Evolutionary conservation across 2,888 invertebrate species (phyloP).

Genomic region (Microctonus hyperodae): DNA sequence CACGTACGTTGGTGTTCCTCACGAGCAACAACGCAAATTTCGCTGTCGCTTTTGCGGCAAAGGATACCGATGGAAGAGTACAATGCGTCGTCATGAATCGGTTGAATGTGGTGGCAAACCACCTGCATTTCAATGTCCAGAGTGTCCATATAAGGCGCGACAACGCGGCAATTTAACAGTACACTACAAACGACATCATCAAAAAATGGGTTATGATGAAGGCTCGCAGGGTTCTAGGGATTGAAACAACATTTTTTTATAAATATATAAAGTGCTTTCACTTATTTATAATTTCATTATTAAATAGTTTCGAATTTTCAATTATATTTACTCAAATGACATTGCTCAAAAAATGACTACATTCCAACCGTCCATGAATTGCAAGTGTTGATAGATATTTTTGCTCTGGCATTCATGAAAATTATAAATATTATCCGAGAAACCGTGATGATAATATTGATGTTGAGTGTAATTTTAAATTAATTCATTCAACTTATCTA

Average conservation of each 20-base stretch:
- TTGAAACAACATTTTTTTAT: conserved; percentile 27
- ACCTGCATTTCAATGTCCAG: conserved; percentile 81
- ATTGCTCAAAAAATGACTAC: background rate
- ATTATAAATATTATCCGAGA: background rate
- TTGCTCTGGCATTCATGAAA: background rate
- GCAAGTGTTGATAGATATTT: background rate
- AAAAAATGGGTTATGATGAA: conserved; percentile 55
- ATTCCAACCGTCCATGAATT: background rate
- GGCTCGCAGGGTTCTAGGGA: conserved; percentile 36
- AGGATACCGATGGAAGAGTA: conserved; percentile 86
- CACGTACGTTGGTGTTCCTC: conserved; percentile 64
- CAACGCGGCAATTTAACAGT: conserved; percentile 84
- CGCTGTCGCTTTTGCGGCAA: conserved; percentile 86
- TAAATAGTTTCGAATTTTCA: background rate
- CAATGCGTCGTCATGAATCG: conserved; percentile 81
- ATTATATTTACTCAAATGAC: background rate
- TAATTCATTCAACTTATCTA: conserved; percentile 39
- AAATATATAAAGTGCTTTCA: conserved; percentile 17
- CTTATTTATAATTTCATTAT: background rate
- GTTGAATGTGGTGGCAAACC: conserved; percentile 86
- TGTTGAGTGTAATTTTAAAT: conserved; percentile 19
- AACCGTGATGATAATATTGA: conserved; percentile 3
- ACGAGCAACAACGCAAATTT: conserved; percentile 72
- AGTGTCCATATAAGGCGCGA: conserved; percentile 80
- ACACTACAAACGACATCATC: conserved; percentile 81